Conservation (phyloP, 2,888 invertebrate species). For the Cerceris ruficornis region DNA sequence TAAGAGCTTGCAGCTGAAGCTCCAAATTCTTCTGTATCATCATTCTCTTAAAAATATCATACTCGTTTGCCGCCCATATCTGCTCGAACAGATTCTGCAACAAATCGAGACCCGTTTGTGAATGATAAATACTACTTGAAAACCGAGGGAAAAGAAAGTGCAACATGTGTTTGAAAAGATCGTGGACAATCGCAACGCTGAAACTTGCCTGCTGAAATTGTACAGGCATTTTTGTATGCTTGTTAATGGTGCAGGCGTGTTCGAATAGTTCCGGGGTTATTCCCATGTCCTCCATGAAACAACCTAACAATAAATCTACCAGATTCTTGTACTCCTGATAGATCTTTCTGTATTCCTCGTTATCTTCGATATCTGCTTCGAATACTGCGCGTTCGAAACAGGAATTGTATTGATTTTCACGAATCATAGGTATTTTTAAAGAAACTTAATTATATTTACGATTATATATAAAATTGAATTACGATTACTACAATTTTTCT, state of each 20-base stretch:
- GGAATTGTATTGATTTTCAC: too few relatives aligned
- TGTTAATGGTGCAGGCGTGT: conserved; percentile 86
- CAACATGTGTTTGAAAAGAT: too few relatives aligned
- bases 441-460: background rate
- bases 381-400: conserved; percentile 86
- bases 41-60: conserved; percentile 93
- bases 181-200: background rate
- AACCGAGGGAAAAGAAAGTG: too few relatives aligned
- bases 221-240: conserved; percentile 81
- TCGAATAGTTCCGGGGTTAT: conserved; percentile 95
- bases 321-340: conserved; percentile 94
- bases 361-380: conserved; percentile 89
- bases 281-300: conserved; percentile 96
- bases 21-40: conserved; percentile 97
- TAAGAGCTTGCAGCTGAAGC: conserved; percentile 93
- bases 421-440: too few relatives aligned
- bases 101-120: too few relatives aligned
- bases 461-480: background rate
- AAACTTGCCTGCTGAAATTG: conserved; percentile 83
- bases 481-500: too few relatives aligned
- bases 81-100: conserved; percentile 86
- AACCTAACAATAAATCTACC: conserved; percentile 94
- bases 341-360: conserved; percentile 89
- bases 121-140: too few relatives aligned
- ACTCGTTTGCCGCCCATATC: conserved; percentile 97